phyloP scores from a whole-genome alignment of 1,140 invertebrate species.

The Hypsibius dujardini region DNA sequence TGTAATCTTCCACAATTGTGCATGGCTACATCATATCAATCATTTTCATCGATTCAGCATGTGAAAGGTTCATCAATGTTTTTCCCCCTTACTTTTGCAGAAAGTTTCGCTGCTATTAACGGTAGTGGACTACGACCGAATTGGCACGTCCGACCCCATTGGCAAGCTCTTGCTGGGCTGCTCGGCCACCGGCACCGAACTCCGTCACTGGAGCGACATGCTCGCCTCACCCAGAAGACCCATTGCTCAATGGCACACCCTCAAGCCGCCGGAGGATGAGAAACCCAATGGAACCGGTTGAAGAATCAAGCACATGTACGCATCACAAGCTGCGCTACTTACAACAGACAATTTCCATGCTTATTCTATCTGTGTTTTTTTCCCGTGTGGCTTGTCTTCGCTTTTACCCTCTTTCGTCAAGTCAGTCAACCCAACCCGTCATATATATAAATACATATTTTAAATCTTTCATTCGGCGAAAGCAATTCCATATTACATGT shows the following conservation, averaged over 20 bases:
- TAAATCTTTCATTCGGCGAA: too few species aligned
- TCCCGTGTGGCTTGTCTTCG: too few species aligned
- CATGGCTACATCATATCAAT: too few species aligned
- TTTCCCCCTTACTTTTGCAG: slow-evolving; percentile 40
- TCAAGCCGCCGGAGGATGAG: slow-evolving; percentile 78
- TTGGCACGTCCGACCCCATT: slow-evolving; percentile 96
- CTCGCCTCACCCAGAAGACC: slow-evolving; percentile 88
- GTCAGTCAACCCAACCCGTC: too few species aligned
- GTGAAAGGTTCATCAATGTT: slow-evolving; percentile 10
- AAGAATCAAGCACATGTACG: background rate
- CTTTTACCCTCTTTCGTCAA: too few species aligned
- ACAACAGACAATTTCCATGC: too few species aligned
- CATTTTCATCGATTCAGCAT: slow-evolving; percentile 13
- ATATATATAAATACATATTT: too few species aligned
- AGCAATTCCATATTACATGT: too few species aligned
- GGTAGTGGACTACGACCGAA: slow-evolving; percentile 98
- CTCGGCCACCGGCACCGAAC: slow-evolving; percentile 86
- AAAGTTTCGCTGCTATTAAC: slow-evolving; percentile 97
- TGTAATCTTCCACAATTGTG: too few species aligned
- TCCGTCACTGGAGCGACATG: slow-evolving; percentile 99
- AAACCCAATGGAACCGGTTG: slow-evolving; percentile 7
- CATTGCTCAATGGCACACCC: slow-evolving; percentile 98
- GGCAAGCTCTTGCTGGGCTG: slow-evolving; percentile 91
- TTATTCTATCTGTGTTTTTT: too few species aligned
- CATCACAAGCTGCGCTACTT: too few species aligned